Conservation (phyloP, 2,797 vertebrate genomes). For the Sus cebifrons region DNA sequence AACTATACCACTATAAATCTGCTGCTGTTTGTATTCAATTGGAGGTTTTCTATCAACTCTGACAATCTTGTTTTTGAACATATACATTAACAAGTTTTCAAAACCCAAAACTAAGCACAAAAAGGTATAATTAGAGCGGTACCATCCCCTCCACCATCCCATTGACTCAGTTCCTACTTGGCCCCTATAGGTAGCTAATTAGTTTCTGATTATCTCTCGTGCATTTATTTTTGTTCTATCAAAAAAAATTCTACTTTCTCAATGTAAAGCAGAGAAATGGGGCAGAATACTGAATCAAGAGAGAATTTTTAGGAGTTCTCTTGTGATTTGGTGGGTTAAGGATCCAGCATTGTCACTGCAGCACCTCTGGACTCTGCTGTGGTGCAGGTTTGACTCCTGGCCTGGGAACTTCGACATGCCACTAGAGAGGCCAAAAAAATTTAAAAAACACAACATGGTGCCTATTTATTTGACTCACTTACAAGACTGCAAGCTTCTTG, state of each 20-base stretch:
- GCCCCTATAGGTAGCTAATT: background rate
- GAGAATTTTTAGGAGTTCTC: background rate
- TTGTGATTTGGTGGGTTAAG: too few relatives aligned
- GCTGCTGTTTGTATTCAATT: background rate
- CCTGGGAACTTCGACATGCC: too few relatives aligned
- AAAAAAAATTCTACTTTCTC: conserved; percentile 39
- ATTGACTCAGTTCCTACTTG: background rate
- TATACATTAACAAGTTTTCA: conserved; percentile 37
- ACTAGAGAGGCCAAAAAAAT: too few relatives aligned
- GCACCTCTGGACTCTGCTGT: too few relatives aligned
- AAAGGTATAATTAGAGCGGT: background rate
- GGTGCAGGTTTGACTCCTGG: too few relatives aligned
- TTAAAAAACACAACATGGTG: too few relatives aligned
- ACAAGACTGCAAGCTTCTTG: too few relatives aligned
- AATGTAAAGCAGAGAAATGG: background rate
- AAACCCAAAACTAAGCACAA: conserved; percentile 1
- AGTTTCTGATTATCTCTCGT: background rate
- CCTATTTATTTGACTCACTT: too few relatives aligned
- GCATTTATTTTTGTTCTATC: conserved; percentile 34
- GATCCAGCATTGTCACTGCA: too few relatives aligned
- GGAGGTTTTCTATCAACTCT: background rate
- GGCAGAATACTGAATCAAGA: background rate
- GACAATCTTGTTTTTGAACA: conserved; percentile 60
- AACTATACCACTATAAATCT: background rate
- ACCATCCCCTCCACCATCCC: background rate